phyloP scores from a whole-genome alignment of 2,113 vertebrate species.

The Oncorhynchus nerka region DNA sequence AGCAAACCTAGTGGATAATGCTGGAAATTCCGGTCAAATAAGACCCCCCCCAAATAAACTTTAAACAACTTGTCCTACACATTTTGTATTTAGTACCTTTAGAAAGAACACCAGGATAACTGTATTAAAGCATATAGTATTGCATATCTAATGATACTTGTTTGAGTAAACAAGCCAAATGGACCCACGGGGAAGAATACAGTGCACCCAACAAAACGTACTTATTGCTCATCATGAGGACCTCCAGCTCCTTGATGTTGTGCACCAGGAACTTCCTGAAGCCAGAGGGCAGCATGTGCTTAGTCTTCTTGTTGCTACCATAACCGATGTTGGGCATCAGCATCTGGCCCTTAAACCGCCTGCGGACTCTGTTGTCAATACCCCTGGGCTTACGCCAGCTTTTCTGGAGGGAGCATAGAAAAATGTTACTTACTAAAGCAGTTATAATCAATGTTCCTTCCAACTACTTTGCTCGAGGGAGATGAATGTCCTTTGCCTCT shows the following conservation, averaged over 20 bases:
- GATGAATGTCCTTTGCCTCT: not conserved
- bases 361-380: constrained; percentile 95
- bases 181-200: no score
- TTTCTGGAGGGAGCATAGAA: constrained; percentile 52
- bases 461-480: not conserved
- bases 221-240: constrained; percentile 99
- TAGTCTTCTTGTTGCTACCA: constrained; percentile 96
- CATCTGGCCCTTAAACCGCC: constrained; percentile 97
- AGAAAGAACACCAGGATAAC: no score
- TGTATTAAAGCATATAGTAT: no score
- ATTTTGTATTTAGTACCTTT: no score
- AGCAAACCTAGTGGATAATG: no score
- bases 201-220: constrained; percentile 62
- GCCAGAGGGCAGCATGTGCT: constrained; percentile 93
- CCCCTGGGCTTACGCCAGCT: constrained; percentile 98
- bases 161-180: no score
- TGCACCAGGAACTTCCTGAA: constrained; percentile 97
- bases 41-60: no score
- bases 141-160: no score
- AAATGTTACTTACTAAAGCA: not conserved
- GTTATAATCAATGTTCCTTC: not conserved
- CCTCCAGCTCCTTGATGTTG: constrained; percentile 95
- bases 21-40: no score
- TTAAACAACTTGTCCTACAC: no score
- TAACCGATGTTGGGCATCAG: constrained; percentile 99